Evolutionary conservation across 2,113 vertebrate species (phyloP), one percentile per base, ranked within the genome.

Genomic region (Hyperoodon ampullatus): DNA sequence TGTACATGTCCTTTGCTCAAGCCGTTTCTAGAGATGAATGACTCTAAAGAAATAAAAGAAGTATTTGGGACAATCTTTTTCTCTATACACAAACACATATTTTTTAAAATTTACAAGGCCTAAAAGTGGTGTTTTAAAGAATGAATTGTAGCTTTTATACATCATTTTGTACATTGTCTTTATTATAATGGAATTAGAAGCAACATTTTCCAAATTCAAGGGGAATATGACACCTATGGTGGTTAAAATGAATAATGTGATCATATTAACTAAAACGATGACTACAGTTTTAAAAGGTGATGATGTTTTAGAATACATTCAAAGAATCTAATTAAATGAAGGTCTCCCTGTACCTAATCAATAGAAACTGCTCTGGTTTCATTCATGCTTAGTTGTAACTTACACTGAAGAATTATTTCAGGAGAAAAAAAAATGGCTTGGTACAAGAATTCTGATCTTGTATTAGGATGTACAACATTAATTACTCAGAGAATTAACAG

Each of bases 241-340:
- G 26, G 4, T 90, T 80, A 92, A 93, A 92, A 80, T 93, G 65
- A 95, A 68, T 96, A 83, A 90, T 80, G 18, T 70, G 3, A 12
- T 9, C 70, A 70, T 4, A 75, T 90, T 70, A 90, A 95, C 39
- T 26, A 78, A 58, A 74, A 26, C 44, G 24, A 90, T 90, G 74
- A 18, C 19, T 74, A 80, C 6, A 60, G 9, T 89, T 91, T 87
- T 63, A 66, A 82, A 66, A 83, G 28, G 18, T 84, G 11, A 82
- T 15, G 6, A 70, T 81, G 18, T 87, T 94, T 92, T 74, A 94
- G 24, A 83, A 84, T 23, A 80, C 24, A 90, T 58, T 80, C 10
- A 90, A 16, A 94, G 18, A 88, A 87, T 78, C 16, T 78, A 82
- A 97, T 92, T 92, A 88, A 92, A 96, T 2, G 21, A 95, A 88